Base-by-base conservation (phyloP, 2,888 invertebrate genomes). In the Arctia plantaginis region DNA sequence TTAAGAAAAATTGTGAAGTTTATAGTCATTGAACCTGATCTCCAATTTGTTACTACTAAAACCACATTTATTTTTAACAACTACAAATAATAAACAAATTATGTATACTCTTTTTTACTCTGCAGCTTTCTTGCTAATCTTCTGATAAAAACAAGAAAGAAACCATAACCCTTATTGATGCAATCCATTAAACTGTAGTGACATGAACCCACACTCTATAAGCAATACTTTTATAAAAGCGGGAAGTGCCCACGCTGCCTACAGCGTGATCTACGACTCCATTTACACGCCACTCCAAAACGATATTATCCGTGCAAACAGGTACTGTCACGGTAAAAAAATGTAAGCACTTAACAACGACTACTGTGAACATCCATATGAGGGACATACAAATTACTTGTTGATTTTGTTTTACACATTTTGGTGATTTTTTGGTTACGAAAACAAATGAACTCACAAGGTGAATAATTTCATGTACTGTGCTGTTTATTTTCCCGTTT, bases 41-140 rank as follows among this genome's bases (percentile, higher is more conserved):
- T 75, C 73, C 70, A 88, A 90, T 89, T 86, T 86, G 88, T 80
- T 82, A 87, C 84, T 85, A 88, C 89, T 89, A 88, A 89, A 89
- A 88, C 86, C 84, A 83, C 85, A 87, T 89, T 89, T 88, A 89
- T 88, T 88, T 85, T 76, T 77, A 73, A 74, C 71, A 77, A 85
- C 82, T 80, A 80, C 83, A 82, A 88, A n/a, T n/a, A n/a, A 55
- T 55, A 7, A 51, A 23, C 8, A 51, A 51, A 51, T 20, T 51
- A 51, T 8, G 2, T 23, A 51, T 15, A 15, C n/a, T 27, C 3
- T 15, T 59, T 27, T 27, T 13, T 4, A 27, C n/a, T n/a, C 55
- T 27, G 27, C 27, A 27, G 13, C 4, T 27, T 59, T 27, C 47
- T 47, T 47, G 3, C 18, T 18, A 47, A 47, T 18, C 4, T 47